Evolutionary conservation across 2,888 invertebrate genomes (phyloP).

Genomic region (Elegia similella): DNA sequence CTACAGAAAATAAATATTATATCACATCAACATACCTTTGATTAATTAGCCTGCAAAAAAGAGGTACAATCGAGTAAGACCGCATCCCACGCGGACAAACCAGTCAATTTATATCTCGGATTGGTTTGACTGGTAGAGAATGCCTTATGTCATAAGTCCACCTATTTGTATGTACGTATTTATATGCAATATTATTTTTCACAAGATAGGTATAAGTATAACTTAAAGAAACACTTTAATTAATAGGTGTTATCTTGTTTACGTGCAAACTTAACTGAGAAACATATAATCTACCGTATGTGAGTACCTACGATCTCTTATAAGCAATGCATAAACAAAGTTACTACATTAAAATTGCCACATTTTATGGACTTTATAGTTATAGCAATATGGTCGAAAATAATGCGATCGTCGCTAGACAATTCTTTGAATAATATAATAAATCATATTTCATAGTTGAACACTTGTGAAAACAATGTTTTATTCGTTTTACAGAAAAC

Average conservation of each 20-base stretch:
- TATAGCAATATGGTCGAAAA: background rate
- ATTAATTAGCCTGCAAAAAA: too few relatives aligned
- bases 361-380: background rate
- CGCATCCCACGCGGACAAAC: too few relatives aligned
- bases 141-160: too few relatives aligned
- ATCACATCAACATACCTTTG: too few relatives aligned
- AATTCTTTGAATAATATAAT: slow-evolving; percentile 2
- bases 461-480: background rate
- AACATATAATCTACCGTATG: background rate
- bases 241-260: background rate
- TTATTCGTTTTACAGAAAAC: background rate
- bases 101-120: too few relatives aligned
- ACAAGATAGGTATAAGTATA: too few relatives aligned
- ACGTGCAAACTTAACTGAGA: background rate
- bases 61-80: too few relatives aligned
- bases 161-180: too few relatives aligned
- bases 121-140: too few relatives aligned
- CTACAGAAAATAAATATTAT: too few relatives aligned
- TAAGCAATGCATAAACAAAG: background rate
- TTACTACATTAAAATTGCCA: background rate
- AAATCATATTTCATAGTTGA: background rate
- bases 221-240: too few relatives aligned
- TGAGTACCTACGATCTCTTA: background rate
- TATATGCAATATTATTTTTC: too few relatives aligned
- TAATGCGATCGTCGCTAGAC: background rate